Conservation (phyloP, 2,113 vertebrate species). For the Clarias macrocephalus region DNA sequence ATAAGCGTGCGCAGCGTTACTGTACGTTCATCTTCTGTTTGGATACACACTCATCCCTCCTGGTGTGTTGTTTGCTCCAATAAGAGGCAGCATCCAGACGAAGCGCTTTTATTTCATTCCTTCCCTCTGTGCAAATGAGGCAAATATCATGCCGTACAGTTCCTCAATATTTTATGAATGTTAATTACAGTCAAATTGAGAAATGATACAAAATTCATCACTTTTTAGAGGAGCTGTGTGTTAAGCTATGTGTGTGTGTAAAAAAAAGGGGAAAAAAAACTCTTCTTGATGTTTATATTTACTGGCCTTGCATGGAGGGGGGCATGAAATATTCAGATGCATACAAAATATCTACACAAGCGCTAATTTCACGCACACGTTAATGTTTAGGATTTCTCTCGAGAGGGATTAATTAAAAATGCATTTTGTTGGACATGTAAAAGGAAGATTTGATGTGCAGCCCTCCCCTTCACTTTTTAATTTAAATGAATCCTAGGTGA, state of each 20-base stretch:
- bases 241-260: constrained; percentile 67
- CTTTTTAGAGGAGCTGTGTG: constrained; percentile 60
- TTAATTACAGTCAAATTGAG: constrained; percentile 77
- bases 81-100: constrained; percentile 11
- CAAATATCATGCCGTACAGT: constrained; percentile 64
- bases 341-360: constrained; percentile 69
- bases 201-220: constrained; percentile 74
- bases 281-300: constrained; percentile 79
- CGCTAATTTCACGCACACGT: constrained; percentile 70
- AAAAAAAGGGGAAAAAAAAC: constrained; percentile 15
- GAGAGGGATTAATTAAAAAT: constrained; percentile 82
- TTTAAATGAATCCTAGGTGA: constrained; percentile 72
- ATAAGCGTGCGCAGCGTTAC: background rate
- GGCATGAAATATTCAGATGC: constrained; percentile 73
- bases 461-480: constrained; percentile 57
- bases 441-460: constrained; percentile 73
- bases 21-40: background rate
- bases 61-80: constrained; percentile 12
- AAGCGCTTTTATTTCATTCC: constrained; percentile 36
- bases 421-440: constrained; percentile 79
- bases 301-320: constrained; percentile 61
- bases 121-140: constrained; percentile 70
- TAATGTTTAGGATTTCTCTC: constrained; percentile 77
- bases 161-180: constrained; percentile 75
- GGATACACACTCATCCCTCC: constrained; percentile 4